A percentile compares a stretch with the other conserved stretches of the same genome.
Evolutionary conservation across 2,888 invertebrate genomes (phyloP).

Genomic region (Chesias legatella): DNA sequence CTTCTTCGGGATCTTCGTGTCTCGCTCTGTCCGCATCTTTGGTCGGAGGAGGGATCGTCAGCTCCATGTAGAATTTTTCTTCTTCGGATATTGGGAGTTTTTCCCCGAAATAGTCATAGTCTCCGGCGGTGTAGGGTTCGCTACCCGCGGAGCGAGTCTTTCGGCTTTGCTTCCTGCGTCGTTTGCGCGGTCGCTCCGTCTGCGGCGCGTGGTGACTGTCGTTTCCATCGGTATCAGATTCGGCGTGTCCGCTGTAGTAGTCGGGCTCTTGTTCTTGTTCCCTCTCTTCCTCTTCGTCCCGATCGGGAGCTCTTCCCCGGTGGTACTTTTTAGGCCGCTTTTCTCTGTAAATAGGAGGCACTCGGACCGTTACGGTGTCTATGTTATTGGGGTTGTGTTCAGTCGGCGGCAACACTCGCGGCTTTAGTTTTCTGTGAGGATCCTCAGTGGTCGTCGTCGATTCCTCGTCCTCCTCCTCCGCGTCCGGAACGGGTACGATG

Average conservation of each 20-base stretch:
- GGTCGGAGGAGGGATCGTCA: constrained; percentile 61
- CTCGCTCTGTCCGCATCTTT: constrained; percentile 55
- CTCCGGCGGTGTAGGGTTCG: constrained; percentile 48
- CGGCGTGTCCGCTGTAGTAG: constrained; percentile 24
- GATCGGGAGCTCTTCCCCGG: constrained; percentile 47
- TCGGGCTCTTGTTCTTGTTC: constrained; percentile 23
- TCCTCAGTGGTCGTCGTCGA: constrained; percentile 70
- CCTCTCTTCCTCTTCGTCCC: constrained; percentile 44
- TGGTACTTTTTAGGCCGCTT: constrained; percentile 68
- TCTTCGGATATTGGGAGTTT: constrained; percentile 59
- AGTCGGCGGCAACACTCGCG: constrained; percentile 70
- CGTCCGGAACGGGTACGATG: constrained; percentile 41
- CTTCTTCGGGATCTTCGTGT: constrained; percentile 41
- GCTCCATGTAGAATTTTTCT: constrained; percentile 50
- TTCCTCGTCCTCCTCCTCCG: constrained; percentile 53
- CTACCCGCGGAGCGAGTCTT: constrained; percentile 43
- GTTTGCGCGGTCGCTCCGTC: constrained; percentile 54
- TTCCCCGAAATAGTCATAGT: constrained; percentile 65
- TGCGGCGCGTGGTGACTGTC: constrained; percentile 44
- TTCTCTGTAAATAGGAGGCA: constrained; percentile 71
- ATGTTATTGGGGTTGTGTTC: constrained; percentile 74
- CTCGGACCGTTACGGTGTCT: constrained; percentile 73
- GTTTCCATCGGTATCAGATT: constrained; percentile 49
- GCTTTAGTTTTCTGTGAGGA: constrained; percentile 57
- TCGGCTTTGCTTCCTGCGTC: constrained; percentile 54